Base-by-base conservation (phyloP, 1,140 invertebrate species). In the Ruditapes philippinarum region DNA sequence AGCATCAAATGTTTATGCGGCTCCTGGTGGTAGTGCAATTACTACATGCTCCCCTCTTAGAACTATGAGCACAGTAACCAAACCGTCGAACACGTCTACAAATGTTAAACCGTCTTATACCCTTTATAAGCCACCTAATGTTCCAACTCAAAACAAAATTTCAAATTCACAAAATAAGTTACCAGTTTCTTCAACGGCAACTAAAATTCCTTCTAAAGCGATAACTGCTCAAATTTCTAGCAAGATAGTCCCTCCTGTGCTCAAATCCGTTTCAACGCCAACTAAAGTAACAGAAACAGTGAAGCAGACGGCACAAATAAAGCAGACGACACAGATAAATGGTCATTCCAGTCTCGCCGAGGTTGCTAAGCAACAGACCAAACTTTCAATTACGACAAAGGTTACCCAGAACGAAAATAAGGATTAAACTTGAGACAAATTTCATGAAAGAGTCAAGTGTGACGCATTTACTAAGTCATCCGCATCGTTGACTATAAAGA, bases 301-400 rank as follows among this genome's bases (percentile, higher is more conserved):
- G 22, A 78, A 78, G 25, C 45, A 45, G 19, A 2, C 33, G 11
- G 54, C 74, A 36, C 45, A 51, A n/a, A 54, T 78, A 36, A 78
- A 78, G 25, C 45, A 45, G 19, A 2, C 33, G 11, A 78, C 74
- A 36, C 45, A 51, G 12, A 54, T 78, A 36, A 81, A 81, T 65
- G 79, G 79, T n/a, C 79, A 81, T 65, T 81, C 79, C 2, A 62
- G 36, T 42, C 38, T 57, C 0, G 25, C 28, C 14, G 79, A 81
- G 36, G 22, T 81, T 65, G 51, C 57, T 42, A 81, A 81, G n/a
- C 54, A 62, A 40, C 79, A 81, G 49, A 78, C 5, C 31, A 78
- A 78, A 49, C 14, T 5, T 57, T 78, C 74, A 51, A 54, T 9
- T 54, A 4, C 33, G 12, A 14, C n/a, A 0, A 78, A 78, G 25